Evolutionary conservation across 1,140 invertebrate genomes (phyloP).

Genomic region (Steinernema feltiae): DNA sequence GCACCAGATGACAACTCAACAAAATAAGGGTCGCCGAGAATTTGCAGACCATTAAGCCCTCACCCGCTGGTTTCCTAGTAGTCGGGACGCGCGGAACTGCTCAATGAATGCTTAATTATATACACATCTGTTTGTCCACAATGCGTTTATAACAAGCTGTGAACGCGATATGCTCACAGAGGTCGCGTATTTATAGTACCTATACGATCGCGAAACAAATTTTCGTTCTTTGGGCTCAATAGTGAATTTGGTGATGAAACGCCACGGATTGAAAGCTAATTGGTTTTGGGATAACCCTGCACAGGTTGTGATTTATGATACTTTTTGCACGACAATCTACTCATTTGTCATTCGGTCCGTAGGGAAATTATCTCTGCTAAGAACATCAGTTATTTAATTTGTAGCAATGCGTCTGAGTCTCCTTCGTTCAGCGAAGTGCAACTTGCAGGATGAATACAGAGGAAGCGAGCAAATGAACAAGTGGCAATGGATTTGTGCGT

Average conservation of each 20-base stretch:
- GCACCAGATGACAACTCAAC: constrained; percentile 1
- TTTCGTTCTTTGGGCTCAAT: neutral
- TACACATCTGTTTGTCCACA: constrained; percentile 11
- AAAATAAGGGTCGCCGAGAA: constrained; percentile 2
- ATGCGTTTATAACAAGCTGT: neutral
- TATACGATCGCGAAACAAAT: neutral
- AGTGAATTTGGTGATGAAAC: neutral
- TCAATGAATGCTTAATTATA: constrained; percentile 15
- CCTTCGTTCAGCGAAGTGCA: too few species aligned
- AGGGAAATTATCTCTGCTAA: neutral
- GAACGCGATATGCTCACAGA: neutral
- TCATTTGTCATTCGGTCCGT: neutral
- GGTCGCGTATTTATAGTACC: neutral
- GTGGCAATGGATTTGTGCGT: too few species aligned
- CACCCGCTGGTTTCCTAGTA: neutral
- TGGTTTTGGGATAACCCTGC: neutral
- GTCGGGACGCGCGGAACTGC: constrained; percentile 10
- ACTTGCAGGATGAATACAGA: too few species aligned
- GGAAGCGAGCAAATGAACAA: too few species aligned
- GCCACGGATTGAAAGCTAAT: neutral
- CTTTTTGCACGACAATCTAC: neutral
- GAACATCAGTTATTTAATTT: neutral
- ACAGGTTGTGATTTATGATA: neutral
- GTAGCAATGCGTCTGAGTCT: neutral
- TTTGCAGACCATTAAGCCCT: constrained; percentile 8